Evolutionary conservation across 2,888 invertebrate genomes (phyloP).

Genomic region (Crepidodera aurea): DNA sequence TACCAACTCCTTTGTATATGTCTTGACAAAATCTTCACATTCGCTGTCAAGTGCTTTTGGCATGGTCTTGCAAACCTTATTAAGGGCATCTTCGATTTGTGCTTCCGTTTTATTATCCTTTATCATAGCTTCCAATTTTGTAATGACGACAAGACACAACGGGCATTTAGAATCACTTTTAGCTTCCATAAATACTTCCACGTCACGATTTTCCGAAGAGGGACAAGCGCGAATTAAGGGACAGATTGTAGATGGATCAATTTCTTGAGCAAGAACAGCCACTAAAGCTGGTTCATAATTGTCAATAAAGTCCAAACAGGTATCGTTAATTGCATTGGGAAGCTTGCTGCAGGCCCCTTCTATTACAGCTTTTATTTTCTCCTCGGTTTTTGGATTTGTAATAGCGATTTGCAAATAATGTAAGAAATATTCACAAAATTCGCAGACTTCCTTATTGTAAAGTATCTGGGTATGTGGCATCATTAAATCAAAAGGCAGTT

Average conservation of each 20-base stretch:
- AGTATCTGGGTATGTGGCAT: slow-evolving; percentile 55
- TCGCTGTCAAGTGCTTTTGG: slow-evolving; percentile 70
- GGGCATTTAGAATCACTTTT: slow-evolving; percentile 78
- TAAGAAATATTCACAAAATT: slow-evolving; percentile 83
- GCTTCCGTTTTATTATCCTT: slow-evolving; percentile 80
- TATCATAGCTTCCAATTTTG: slow-evolving; percentile 77
- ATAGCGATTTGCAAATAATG: slow-evolving; percentile 80
- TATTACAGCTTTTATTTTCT: slow-evolving; percentile 72
- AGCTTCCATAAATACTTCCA: slow-evolving; percentile 65
- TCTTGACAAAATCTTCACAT: slow-evolving; percentile 79
- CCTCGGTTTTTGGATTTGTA: slow-evolving; percentile 73
- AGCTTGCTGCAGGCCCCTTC: slow-evolving; percentile 74
- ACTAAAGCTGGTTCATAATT: slow-evolving; percentile 83
- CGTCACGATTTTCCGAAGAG: slow-evolving; percentile 61
- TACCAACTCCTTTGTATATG: slow-evolving; percentile 78
- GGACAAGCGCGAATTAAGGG: slow-evolving; percentile 77
- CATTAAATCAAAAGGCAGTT: slow-evolving; percentile 66
- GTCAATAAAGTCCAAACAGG: slow-evolving; percentile 79
- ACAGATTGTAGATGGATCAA: slow-evolving; percentile 80
- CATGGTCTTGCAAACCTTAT: slow-evolving; percentile 75
- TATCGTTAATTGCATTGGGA: slow-evolving; percentile 68
- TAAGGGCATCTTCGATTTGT: slow-evolving; percentile 73
- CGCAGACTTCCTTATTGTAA: slow-evolving; percentile 68
- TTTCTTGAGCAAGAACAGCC: slow-evolving; percentile 79
- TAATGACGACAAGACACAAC: slow-evolving; percentile 83